A percentile compares a stretch with the other conserved stretches of the same genome.
Conservation (phyloP, 2,113 vertebrate species). For the Diadophis punctatus region DNA sequence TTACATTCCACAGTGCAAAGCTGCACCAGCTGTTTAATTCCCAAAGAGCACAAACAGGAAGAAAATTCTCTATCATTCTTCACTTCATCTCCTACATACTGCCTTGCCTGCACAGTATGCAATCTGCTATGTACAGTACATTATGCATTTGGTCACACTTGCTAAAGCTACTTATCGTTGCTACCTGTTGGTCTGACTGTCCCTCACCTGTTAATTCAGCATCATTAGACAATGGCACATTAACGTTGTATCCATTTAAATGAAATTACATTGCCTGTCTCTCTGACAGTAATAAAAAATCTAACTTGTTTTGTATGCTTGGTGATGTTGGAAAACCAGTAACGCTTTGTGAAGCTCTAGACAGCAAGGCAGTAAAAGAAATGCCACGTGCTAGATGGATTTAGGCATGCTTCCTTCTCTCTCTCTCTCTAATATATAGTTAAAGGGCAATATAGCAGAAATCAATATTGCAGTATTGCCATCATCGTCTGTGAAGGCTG, state of each 20-base stretch:
- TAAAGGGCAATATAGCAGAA: neutral
- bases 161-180: neutral
- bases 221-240: neutral
- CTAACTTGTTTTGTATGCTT: neutral
- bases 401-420: neutral
- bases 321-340: neutral
- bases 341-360: neutral
- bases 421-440: neutral
- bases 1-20: neutral
- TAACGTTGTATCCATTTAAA: neutral
- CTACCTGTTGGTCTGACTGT: neutral
- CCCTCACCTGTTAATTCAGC: neutral
- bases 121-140: neutral
- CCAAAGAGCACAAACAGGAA: neutral
- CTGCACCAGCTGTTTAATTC: neutral
- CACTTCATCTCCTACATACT: neutral
- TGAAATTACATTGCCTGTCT: neutral
- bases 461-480: neutral
- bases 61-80: neutral
- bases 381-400: neutral
- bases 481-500: neutral
- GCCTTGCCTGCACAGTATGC: neutral
- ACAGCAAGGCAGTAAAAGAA: neutral
- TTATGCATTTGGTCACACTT: neutral
- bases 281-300: neutral